Conservation (phyloP, 2,888 invertebrate genomes). For the Lithodes maja region DNA sequence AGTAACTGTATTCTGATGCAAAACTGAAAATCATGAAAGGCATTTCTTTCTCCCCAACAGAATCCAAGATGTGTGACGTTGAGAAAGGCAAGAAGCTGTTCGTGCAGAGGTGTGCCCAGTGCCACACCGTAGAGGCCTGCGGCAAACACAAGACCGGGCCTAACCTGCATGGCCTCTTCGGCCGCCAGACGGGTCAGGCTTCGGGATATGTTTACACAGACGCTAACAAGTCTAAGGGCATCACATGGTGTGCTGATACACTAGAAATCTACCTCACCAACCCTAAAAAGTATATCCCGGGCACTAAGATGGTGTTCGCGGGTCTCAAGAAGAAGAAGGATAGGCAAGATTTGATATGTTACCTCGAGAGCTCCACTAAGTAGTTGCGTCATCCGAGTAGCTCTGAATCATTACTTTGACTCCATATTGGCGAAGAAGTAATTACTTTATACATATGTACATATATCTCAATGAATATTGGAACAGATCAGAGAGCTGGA, state of each 20-base stretch:
- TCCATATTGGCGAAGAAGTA: background rate
- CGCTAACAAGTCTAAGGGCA: conserved; percentile 97
- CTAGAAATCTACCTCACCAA: conserved; percentile 97
- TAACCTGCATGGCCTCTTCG: conserved; percentile 92
- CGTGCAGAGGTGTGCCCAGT: conserved; percentile 96
- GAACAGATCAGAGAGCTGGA: too few species aligned
- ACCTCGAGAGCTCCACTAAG: conserved; percentile 84
- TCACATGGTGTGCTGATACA: conserved; percentile 91
- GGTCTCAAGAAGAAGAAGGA: conserved; percentile 97
- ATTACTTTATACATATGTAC: background rate
- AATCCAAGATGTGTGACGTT: conserved; percentile 82
- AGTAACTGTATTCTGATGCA: too few species aligned
- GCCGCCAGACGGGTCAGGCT: conserved; percentile 97
- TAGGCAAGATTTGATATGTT: conserved; percentile 95
- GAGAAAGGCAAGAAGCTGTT: conserved; percentile 98
- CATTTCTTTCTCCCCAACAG: conserved; percentile 9
- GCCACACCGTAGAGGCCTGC: conserved; percentile 96
- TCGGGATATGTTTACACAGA: conserved; percentile 93
- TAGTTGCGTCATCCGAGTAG: background rate
- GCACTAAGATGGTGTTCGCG: conserved; percentile 99
- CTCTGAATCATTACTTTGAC: background rate
- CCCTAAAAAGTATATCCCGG: conserved; percentile 99
- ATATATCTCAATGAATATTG: background rate
- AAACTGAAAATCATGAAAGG: background rate
- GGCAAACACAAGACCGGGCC: conserved; percentile 99